A percentile compares a stretch with the other conserved stretches of the same genome.
These are phyloP conservation scores for Chondrosia reniformis DNA, from an alignment of 37 sponge, comb jelly and placozoan species.

Conservation along the genomic window DNA sequence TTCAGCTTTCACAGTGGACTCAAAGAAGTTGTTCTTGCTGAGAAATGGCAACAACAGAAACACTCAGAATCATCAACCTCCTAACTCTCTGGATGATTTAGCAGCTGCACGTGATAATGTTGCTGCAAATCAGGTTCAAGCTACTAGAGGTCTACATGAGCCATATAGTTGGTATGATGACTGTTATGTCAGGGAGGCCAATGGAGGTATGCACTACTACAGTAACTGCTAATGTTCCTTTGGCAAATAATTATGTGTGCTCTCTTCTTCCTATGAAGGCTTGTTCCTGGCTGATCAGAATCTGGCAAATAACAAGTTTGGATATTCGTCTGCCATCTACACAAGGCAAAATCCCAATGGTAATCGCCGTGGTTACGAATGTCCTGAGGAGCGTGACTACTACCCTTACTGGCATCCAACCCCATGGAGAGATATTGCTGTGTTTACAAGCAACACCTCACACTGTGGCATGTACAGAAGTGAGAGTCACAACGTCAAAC, in stretches of 20 bases:
- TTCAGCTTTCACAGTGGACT: background rate
- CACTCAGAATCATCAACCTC: constrained; percentile 62
- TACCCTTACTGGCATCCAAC: constrained; percentile 99
- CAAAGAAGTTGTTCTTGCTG: constrained; percentile 21
- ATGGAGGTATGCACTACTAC: constrained; percentile 68
- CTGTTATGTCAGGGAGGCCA: constrained; percentile 77
- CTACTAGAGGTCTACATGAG: constrained; percentile 87
- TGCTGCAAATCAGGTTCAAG: constrained; percentile 27
- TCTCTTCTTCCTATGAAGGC: constrained; percentile 30
- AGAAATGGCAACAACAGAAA: constrained; percentile 77
- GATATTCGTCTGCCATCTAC: constrained; percentile 67
- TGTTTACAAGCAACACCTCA: constrained; percentile 66
- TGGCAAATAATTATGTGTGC: background rate
- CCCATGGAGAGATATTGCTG: constrained; percentile 95
- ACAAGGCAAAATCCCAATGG: constrained; percentile 98
- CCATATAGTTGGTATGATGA: constrained; percentile 79
- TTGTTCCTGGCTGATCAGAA: constrained; percentile 97
- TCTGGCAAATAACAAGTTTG: constrained; percentile 55
- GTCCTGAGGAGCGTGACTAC: constrained; percentile 99
- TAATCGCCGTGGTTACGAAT: constrained; percentile 95
- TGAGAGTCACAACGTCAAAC: constrained; percentile 85
- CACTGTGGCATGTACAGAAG: constrained; percentile 60
- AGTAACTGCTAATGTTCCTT: background rate
- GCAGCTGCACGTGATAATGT: constrained; percentile 33
- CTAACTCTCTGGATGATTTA: constrained; percentile 7